Base-by-base conservation (phyloP, 2,888 invertebrate genomes). In the Troglohyphantes excavatus region DNA sequence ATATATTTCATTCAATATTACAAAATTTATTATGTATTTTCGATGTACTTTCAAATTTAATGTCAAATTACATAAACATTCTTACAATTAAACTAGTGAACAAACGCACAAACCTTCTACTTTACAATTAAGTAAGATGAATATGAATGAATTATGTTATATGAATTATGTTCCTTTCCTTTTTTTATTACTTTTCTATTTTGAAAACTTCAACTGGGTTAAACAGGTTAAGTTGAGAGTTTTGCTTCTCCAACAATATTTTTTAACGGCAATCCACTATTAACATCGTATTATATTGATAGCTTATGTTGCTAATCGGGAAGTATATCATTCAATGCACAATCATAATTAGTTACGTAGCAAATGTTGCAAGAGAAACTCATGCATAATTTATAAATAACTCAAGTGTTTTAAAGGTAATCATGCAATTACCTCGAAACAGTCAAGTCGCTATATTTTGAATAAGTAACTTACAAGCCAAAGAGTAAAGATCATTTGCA, bases 381-480 rank as follows among this genome's bases (percentile, higher is more conserved):
- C 26, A 53, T 73, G 53, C 39, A 46, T 46, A 29, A 75, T 75
- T 75, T 27, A 65, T 33, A 33, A 33, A 33, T 33, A 6, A 2
- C 68, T 70, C 3, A 39, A 21, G n/a, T 53, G 53, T 53, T 13
- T 9, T 53, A 13, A 53, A 53, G 68, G 29, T 21, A 70, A 29
- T 11, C 7, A 70, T 19, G 68, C 39, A 70, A 70, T 70, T 70
- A 33, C 68, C 21, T 11, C 19, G 13, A 26, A 21, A 70, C 29
- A 70, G 19, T 70, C 68, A 33, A 33, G 68, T 21, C 39, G 21
- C 13, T 11, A 21, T 65, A 17, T 65, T 65, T 26, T 23, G 9
- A 26, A 26, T 13, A 26, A 65, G 39, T 70, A 33, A 33, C 19
- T 39, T 21, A 70, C 68, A 39, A 70, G 39, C 39, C 39, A 70